Evolutionary conservation across 2,113 vertebrate species (phyloP), one percentile per base, ranked within the genome.

Genomic region (Mellivora capensis): DNA sequence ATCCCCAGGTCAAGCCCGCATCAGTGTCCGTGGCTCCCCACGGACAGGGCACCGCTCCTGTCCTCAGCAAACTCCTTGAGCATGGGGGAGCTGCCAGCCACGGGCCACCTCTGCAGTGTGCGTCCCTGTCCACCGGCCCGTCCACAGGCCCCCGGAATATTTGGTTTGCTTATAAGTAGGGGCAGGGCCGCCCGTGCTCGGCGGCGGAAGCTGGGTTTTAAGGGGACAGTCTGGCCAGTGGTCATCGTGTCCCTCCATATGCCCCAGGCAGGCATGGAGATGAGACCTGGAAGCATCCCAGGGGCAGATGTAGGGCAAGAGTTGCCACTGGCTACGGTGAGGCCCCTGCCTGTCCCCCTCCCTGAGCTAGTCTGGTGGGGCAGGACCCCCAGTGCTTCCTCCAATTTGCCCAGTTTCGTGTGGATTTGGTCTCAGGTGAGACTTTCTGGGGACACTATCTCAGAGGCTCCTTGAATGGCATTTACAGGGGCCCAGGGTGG

Each of bases 381-480:
- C 2, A 2, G 0, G 92, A 29, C 21, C 61, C 7, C 37, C 29
- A 9, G 25, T 6, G 4, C 4, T 44, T 5, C 23, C 8, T n/a
- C 71, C 7, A 4, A 3, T 13, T 17, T 29, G 34, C 54, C 54
- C 39, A 0, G 2, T 54, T 61, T 47, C 42, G 7, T 6, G 79
- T 1, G 34, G 97, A 97, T 97, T 87, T 98, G 34, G 0, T 91
- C 96, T 97, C 97, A 97, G 94, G 95, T 96, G 71, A 87, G 96
- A 87, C 37, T 90, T 52, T 95, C 84, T 59, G 95, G 96, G 74
- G 97, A 96, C 96, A 94, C 92, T 80, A 97, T 64, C 97, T 98
- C 97, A 97, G 97, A 97, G 96, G 88, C 90, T 90, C 92, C 97
- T 98, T 94, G 93, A 96, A 94, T 90, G 96, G 92, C 93, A 89